Conservation (phyloP, 2,888 invertebrate species). For the Ecliptopera silaceata region DNA sequence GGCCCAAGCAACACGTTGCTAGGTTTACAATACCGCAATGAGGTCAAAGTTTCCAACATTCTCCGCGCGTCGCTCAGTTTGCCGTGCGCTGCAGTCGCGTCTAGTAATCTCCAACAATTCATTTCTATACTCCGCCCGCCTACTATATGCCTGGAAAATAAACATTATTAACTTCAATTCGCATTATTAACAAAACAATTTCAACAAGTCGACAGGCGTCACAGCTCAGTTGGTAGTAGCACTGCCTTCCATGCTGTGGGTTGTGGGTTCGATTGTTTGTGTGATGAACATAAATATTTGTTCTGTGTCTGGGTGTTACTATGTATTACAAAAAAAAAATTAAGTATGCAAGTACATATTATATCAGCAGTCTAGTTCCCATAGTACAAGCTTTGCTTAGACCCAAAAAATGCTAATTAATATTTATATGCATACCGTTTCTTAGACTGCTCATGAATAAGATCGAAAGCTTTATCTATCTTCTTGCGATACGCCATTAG, state of each 20-base stretch:
- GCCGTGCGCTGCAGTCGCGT: constrained; percentile 72
- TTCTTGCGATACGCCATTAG: constrained; percentile 79
- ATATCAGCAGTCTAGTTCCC: no score
- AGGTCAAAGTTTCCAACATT: constrained; percentile 77
- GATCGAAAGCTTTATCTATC: constrained; percentile 65
- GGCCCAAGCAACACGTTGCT: constrained; percentile 84
- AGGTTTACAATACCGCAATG: constrained; percentile 80
- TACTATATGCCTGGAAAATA: constrained; percentile 51
- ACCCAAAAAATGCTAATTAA: not conserved
- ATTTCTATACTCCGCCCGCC: constrained; percentile 78
- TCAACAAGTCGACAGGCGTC: no score
- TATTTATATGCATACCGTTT: constrained; percentile 67
- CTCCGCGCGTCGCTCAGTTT: constrained; percentile 63
- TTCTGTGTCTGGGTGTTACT: no score
- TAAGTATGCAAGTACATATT: no score
- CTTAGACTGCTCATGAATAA: constrained; percentile 78
- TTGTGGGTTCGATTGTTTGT: no score
- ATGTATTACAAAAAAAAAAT: no score
- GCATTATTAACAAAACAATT: no score
- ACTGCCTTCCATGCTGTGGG: no score
- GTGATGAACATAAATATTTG: no score
- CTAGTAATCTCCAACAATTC: constrained; percentile 85
- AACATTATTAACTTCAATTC: not conserved
- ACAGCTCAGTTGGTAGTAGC: no score
- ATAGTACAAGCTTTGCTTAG: no score